Conservation (phyloP, 2,113 vertebrate species). For the Gymnogyps californianus region DNA sequence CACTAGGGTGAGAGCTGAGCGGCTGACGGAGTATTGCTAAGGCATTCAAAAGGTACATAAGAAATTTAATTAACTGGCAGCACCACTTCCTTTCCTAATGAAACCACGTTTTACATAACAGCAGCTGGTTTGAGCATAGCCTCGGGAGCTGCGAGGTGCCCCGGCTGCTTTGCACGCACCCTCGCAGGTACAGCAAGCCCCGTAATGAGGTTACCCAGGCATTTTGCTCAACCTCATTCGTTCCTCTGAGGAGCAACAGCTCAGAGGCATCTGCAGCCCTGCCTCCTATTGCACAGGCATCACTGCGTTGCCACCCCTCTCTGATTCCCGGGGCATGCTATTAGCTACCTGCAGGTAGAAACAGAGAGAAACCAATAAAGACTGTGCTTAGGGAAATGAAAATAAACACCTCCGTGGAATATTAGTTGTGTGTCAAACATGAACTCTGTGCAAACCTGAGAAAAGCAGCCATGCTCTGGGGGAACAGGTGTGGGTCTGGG, state of each 20-base stretch:
- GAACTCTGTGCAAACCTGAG: not conserved
- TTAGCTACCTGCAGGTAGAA: not conserved
- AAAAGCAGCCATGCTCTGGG: not conserved
- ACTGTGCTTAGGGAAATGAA: not conserved
- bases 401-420: not conserved
- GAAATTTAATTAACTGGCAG: not conserved
- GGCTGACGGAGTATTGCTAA: not conserved
- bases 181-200: not conserved
- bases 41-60: not conserved
- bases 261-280: not conserved
- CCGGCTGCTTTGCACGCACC: fast-evolving
- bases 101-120: not conserved
- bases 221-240: not conserved
- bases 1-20: not conserved
- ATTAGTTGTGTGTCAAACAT: not conserved
- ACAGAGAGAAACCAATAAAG: not conserved
- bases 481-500: not conserved
- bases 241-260: not conserved
- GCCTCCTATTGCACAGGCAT: not conserved
- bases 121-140: not conserved
- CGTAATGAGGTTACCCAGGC: not conserved
- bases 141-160: not conserved
- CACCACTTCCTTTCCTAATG: not conserved
- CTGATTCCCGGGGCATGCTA: not conserved
- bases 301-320: not conserved